Evolutionary conservation across 2,888 invertebrate genomes (phyloP), one percentile per base, ranked within the genome.

Genomic region (Tanypteryx hageni): DNA sequence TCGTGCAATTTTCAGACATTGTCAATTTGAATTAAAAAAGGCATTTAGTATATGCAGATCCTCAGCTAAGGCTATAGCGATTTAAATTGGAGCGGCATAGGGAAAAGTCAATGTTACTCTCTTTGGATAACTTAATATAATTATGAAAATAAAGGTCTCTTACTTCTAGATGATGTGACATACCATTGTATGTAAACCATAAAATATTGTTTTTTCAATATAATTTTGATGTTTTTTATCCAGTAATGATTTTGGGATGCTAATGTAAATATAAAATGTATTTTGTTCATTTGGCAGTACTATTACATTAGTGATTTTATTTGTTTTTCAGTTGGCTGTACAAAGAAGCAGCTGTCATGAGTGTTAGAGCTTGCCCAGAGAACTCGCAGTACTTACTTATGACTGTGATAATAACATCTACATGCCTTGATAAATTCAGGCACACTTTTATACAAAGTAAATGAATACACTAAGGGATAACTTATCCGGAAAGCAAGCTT

Each of bases 281-380:
- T 83, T 82, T 1, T 89, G 58, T 92, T 18, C 11, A 27, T 22
- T 83, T 76, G 22, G 59, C 84, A 13, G 9, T 27, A 76, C 57
- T 31, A 59, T 56, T 86, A 13, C 81, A 4, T 27, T 31, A 44
- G 27, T 44, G 92, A 44, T 85, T 92, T 68, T 56, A 85, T 92
- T 61, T 64, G 89, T 92, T 92, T 93, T 94, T 93, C 93, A 94
- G 96, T 0, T 97, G 97, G 97, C 94, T 97, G 44, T 96, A 97
- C 93, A 96, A 96, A 94, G 96, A 97, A 94, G 95, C 96, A 0
- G 96, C 97, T 0, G 96, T 97, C 5, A 95, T 95, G 4, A 94
- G 95, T 22, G 95, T 95, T 2, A 94, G 94, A 64, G 95, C 95
- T 7, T 96, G 97, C 94, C 94, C 95, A 0, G 94, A 95, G 13